These are phyloP conservation scores for Polylopha cassiicola DNA, from an alignment of 2,888 invertebrate species.

Conservation along the genomic window DNA sequence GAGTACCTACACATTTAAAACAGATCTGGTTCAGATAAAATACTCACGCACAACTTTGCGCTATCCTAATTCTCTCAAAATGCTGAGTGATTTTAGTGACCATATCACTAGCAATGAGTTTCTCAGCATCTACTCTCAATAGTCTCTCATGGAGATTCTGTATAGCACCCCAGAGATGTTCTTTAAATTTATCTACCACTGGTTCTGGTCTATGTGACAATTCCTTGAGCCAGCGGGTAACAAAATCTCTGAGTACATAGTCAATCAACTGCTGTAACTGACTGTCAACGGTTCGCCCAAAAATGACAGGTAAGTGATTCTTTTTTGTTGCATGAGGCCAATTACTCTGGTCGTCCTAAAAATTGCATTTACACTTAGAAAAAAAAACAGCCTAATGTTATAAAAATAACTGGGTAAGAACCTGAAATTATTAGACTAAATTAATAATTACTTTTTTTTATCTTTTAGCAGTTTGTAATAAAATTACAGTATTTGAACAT, in stretches of 20 bases:
- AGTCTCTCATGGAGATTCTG: conserved; percentile 84
- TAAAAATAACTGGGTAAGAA: too few species aligned
- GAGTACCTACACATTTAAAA: too few species aligned
- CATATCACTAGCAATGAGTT: conserved; percentile 89
- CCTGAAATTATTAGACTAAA: too few species aligned
- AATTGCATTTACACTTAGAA: conserved; percentile 7
- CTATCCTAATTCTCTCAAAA: conserved; percentile 89
- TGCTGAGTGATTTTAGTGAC: conserved; percentile 88
- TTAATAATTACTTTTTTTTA: too few species aligned
- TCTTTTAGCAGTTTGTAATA: too few species aligned
- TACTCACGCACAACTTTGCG: conserved; percentile 85
- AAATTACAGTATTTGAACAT: too few species aligned
- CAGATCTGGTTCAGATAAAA: background rate
- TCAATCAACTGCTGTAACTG: conserved; percentile 90
- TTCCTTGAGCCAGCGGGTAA: conserved; percentile 85
- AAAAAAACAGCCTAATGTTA: background rate
- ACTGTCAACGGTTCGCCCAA: conserved; percentile 89
- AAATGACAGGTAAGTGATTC: conserved; percentile 84
- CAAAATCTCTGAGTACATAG: conserved; percentile 86
- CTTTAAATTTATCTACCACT: conserved; percentile 81
- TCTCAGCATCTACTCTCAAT: conserved; percentile 86
- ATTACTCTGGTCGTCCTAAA: conserved; percentile 62
- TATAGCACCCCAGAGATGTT: conserved; percentile 89
- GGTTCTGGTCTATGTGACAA: conserved; percentile 82
- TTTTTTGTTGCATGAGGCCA: conserved; percentile 59